Conservation (phyloP, 1,140 invertebrate species). For the Teleogryllus occipitalis region DNA sequence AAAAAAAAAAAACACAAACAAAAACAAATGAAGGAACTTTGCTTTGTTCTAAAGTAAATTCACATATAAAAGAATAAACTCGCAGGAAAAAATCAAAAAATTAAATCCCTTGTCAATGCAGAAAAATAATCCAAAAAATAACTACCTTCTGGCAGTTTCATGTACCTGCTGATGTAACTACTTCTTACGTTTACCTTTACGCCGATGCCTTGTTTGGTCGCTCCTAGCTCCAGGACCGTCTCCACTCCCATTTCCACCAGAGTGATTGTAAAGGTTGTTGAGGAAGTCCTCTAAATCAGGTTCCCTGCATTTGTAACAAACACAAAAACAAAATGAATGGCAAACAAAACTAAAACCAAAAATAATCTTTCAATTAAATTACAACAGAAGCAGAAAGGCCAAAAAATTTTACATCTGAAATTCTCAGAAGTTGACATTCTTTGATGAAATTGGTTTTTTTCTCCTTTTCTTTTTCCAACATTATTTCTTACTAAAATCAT, state of each 20-base stretch:
- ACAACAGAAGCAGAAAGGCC: no score
- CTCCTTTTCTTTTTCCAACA: no score
- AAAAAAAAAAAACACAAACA: neutral
- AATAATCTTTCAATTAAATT: no score
- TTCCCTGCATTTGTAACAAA: conserved; percentile 37
- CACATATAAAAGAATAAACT: neutral
- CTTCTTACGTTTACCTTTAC: conserved; percentile 42
- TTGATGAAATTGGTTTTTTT: no score
- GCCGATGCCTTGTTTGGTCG: conserved; percentile 29
- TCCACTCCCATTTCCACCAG: conserved; percentile 31
- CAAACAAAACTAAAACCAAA: no score
- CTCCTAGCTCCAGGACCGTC: conserved; percentile 18
- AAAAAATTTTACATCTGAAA: no score
- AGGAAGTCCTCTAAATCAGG: conserved; percentile 54
- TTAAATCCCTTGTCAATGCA: neutral
- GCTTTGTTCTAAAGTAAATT: neutral
- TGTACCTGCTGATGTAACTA: conserved; percentile 22
- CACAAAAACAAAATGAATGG: no score
- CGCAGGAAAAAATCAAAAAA: neutral
- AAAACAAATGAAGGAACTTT: neutral
- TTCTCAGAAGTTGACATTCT: no score
- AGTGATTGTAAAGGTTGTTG: conserved; percentile 48
- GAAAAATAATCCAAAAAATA: neutral
- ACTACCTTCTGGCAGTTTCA: neutral
- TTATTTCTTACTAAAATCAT: no score